A percentile compares a stretch with the other conserved stretches of the same genome.
These are phyloP conservation scores for Elgaria multicarinata DNA, from an alignment of 2,113 vertebrate species.

Conservation along the genomic window DNA sequence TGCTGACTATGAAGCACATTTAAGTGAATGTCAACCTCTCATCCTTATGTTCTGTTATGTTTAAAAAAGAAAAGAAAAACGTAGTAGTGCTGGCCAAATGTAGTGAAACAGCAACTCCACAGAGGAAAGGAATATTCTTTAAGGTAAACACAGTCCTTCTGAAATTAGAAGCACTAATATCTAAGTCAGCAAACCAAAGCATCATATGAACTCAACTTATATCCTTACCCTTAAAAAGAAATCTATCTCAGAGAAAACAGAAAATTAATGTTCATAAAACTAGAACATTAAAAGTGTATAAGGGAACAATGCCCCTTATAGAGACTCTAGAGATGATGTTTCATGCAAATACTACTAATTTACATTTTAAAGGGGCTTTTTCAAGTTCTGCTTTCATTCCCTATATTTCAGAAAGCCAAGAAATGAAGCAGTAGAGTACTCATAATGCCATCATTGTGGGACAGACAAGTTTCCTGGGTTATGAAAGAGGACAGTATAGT, in stretches of 20 bases:
- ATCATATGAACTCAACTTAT: not conserved
- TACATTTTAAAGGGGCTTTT: not conserved
- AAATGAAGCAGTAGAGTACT: constrained; percentile 31
- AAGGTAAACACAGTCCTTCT: not conserved
- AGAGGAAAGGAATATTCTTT: not conserved
- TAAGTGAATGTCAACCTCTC: not conserved
- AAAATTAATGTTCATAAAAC: not conserved
- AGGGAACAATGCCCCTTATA: not conserved
- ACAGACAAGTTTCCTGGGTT: constrained; percentile 4
- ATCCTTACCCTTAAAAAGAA: not conserved
- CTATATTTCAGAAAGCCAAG: not conserved
- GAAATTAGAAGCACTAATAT: not conserved
- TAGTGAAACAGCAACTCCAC: not conserved
- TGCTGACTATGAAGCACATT: not conserved
- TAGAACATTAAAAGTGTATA: not conserved
- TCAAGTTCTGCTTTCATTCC: not conserved
- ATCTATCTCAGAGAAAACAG: not conserved
- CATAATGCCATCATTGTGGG: constrained; percentile 29
- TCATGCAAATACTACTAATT: not conserved
- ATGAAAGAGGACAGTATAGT: constrained; percentile 31
- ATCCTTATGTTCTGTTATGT: too few relatives aligned
- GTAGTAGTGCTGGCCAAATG: not conserved
- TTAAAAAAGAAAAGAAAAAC: not conserved
- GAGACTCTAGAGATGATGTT: not conserved
- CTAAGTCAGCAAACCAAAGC: not conserved